Evolutionary conservation across 1,140 invertebrate species (phyloP), one percentile per base, ranked within the genome.

Genomic region (Metaphire vulgaris): DNA sequence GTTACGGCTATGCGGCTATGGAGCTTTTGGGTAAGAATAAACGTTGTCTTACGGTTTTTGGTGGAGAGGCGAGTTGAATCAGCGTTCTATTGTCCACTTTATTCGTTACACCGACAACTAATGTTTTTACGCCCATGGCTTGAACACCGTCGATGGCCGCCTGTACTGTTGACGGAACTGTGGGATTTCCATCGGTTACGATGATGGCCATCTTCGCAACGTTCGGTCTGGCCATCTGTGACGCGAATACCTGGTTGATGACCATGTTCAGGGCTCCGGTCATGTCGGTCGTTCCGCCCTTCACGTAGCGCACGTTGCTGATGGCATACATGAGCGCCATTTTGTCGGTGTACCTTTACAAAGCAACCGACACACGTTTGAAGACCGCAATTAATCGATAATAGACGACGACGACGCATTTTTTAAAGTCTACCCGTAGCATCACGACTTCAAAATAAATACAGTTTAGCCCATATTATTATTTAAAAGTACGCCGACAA

Each of bases 151-250:
- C 2, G 26, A 74, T 74, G 29, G 34, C 74, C 6, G 29, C 30
- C 31, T 66, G 56, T 2, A 68, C 41, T 12, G 1, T 28, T 21
- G 31, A 28, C 31, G 26, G 28, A 1, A 74, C 65, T 26, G 74
- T 74, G 0, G 74, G 56, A 12, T 66, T 74, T 16, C 74, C 74
- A 56, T 74, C 74, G 1, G 74, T 74, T 33, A 74, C 67, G 74
- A 74, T 68, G 29, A 74, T 30, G 64, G 64, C 74, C 28, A 74
- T n/a, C 28, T 78, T 78, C 21, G n/a, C n/a, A 15, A 69, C 70
- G 26, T 76, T 74, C 28, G 74, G 70, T 21, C 77, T 66, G 29
- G 76, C 74, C 6, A 74, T 74, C 21, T 33, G 15, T 29, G 1
- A 29, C 0, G 16, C 33, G 64, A 74, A 74, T 29, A 74, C 56